phyloP scores from a whole-genome alignment of 1,140 invertebrate species.

The Calosoma granatense region DNA sequence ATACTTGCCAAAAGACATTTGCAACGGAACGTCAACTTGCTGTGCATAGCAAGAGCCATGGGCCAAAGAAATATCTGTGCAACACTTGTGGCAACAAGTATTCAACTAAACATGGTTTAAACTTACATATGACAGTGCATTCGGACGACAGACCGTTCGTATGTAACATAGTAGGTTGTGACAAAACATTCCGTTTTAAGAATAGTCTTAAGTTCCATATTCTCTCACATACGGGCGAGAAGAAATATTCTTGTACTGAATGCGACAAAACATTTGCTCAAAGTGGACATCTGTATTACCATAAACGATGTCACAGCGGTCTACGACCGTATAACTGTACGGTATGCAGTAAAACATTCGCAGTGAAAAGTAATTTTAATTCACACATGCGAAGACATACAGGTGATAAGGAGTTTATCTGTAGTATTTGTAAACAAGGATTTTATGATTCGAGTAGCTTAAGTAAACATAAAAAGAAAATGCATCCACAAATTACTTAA shows the following conservation, averaged over 20 bases:
- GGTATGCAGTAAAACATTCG: not conserved
- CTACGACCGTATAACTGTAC: not conserved
- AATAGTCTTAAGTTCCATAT: not conserved
- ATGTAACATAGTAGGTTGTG: not conserved
- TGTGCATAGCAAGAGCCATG: not conserved
- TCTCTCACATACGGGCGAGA: not conserved
- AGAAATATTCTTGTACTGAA: not conserved
- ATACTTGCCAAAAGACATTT: not conserved
- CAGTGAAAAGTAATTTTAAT: not conserved
- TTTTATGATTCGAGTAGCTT: not conserved
- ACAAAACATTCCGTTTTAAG: not conserved
- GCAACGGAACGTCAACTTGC: not conserved
- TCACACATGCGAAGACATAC: not conserved
- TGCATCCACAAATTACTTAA: not conserved
- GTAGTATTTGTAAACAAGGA: not conserved
- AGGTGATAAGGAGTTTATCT: not conserved
- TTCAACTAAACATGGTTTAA: not conserved
- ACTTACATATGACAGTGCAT: not conserved
- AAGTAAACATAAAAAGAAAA: not conserved
- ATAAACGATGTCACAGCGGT: not conserved
- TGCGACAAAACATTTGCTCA: not conserved
- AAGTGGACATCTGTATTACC: not conserved
- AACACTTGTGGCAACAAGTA: not conserved
- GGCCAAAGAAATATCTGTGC: not conserved
- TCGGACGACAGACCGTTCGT: not conserved